Percentiles rank a stretch among this genome's conserved stretches.
Conservation (phyloP, 1,140 invertebrate species). For the Lepidurus arcticus region DNA sequence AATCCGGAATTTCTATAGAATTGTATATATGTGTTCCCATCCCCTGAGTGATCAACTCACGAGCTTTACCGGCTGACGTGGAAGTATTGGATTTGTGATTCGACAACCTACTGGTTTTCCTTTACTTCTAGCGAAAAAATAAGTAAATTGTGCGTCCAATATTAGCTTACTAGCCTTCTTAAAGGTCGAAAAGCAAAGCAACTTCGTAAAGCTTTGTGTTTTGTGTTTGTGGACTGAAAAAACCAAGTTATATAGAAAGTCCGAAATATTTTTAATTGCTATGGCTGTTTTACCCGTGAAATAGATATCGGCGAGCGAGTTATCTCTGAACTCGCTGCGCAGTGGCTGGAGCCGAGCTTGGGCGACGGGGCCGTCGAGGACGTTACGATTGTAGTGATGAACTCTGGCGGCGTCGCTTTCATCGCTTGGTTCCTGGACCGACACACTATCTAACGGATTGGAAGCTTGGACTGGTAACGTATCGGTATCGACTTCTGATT, state of each 20-base stretch:
- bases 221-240: neutral
- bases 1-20: too few relatives aligned
- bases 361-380: slow-evolving; percentile 26
- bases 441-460: neutral
- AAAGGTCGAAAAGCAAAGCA: too few relatives aligned
- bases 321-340: neutral
- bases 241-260: neutral
- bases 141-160: too few relatives aligned
- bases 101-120: too few relatives aligned
- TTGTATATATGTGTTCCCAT: too few relatives aligned
- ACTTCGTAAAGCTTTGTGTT: too few relatives aligned
- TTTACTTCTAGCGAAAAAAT: too few relatives aligned
- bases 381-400: neutral
- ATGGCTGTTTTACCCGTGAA: slow-evolving; percentile 31
- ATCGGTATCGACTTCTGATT: neutral
- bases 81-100: too few relatives aligned
- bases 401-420: neutral
- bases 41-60: too few relatives aligned
- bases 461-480: neutral
- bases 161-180: too few relatives aligned
- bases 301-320: slow-evolving; percentile 31
- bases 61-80: too few relatives aligned
- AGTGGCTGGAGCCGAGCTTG: slow-evolving; percentile 26
- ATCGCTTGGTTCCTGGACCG: neutral
- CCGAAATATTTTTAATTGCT: neutral